Evolutionary conservation across 2,888 invertebrate genomes (phyloP), one percentile per base, ranked within the genome.

Genomic region (Dynastes grantii): DNA sequence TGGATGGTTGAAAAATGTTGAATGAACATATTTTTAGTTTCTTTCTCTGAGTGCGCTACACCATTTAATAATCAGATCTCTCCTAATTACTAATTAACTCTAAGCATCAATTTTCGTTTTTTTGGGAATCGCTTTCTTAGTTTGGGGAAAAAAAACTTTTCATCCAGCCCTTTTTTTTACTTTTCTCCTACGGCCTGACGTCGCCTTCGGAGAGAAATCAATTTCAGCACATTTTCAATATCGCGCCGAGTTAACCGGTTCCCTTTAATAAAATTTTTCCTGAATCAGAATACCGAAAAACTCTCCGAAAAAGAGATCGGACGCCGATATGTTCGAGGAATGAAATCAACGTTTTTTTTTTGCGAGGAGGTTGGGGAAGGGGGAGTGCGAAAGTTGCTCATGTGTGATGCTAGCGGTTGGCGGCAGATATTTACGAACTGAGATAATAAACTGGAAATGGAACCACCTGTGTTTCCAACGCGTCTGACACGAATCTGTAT

Each of bases 211-310:
- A 45, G 61, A 73, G 61, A 75, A 75, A 75, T 61, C 45, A 40
- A 75, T 75, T 75, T 61, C 73, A 29, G 45, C 45, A 40, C 73
- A 61, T 61, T 75, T 75, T 61, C 73, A 73, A 73, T 73, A 73
- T 73, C 73, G 37, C 22, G 58, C 53, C 53, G 55, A 29, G 37
- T 75, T 75, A 75, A 61, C 61, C 45, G 29, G 45, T 45, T 75
- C 61, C 55, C n/a, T 75, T 75, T 75, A 75, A 75, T 75, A 75
- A 75, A 75, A 75, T 75, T 75, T 61, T 63, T 45, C 61, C 22
- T 71, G 71, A n/a, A 68, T 68, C 68, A 29, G 40, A 51, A 68
- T 13, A 68, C 68, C 22, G 22, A 67, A 49, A 51, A 51, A 45
- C 51, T 27, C 16, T 29, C 4, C 9, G 32, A 49, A 51, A 51